Percentiles rank a stretch among this genome's conserved stretches.
phyloP scores from a whole-genome alignment of 2,113 vertebrate genomes.

The Oophaga pumilio region DNA sequence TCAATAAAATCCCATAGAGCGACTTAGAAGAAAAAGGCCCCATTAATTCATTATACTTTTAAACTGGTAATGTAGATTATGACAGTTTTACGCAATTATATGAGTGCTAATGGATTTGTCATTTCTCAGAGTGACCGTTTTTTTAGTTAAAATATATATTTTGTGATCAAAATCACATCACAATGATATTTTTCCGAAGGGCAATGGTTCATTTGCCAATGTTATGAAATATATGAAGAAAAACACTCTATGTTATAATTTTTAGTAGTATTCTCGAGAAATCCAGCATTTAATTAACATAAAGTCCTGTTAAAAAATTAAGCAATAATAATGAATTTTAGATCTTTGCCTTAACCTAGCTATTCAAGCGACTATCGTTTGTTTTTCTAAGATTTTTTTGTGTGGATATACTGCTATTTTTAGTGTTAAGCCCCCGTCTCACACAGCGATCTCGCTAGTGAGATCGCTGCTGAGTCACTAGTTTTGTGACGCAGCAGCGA shows the following conservation, averaged over 20 bases:
- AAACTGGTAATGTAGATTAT: constrained; percentile 47
- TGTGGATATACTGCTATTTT: background rate
- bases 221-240: background rate
- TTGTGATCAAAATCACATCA: constrained; percentile 48
- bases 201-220: constrained; percentile 38
- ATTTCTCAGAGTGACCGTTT: constrained; percentile 35
- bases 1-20: constrained; percentile 43
- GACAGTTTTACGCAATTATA: constrained; percentile 56
- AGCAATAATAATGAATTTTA: background rate
- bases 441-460: too few species aligned
- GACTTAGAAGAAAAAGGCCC: constrained; percentile 24
- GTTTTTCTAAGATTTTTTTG: background rate
- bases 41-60: constrained; percentile 48
- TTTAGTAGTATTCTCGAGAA: background rate
- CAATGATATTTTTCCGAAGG: constrained; percentile 34
- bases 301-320: background rate
- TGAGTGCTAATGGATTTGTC: constrained; percentile 54
- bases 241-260: background rate
- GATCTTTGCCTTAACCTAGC: background rate
- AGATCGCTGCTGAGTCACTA: too few species aligned
- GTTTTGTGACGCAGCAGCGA: too few species aligned
- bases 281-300: background rate
- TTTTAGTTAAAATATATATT: constrained; percentile 54
- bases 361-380: background rate
- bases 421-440: too few species aligned